These are phyloP conservation scores for Elegia similella DNA, from an alignment of 2,888 invertebrate species.

Conservation along the genomic window DNA sequence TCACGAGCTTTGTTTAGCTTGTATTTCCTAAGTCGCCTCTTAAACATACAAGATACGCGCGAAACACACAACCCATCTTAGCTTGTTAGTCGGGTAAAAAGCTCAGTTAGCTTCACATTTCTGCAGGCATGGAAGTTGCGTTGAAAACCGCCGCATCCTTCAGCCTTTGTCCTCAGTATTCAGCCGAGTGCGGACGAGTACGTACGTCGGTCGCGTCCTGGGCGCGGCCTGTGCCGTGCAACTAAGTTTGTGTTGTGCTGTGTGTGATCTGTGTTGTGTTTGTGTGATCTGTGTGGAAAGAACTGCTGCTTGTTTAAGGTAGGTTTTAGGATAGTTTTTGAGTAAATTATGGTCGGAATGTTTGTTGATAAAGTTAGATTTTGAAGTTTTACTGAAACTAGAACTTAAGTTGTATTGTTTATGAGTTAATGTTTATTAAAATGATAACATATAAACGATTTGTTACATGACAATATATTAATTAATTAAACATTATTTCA, in stretches of 20 bases:
- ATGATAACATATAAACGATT: too few species aligned
- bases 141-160: not conserved
- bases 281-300: not conserved
- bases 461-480: too few species aligned
- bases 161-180: not conserved
- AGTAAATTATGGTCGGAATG: not conserved
- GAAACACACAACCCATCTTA: too few species aligned
- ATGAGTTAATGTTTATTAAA: too few species aligned
- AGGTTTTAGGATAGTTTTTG: not conserved
- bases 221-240: not conserved
- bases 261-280: constrained; percentile 4
- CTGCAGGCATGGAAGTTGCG: not conserved
- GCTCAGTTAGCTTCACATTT: too few species aligned
- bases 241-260: constrained; percentile 2
- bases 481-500: too few species aligned
- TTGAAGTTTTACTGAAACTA: not conserved
- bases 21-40: too few species aligned
- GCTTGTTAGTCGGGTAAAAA: too few species aligned
- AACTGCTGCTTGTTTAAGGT: not conserved
- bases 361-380: not conserved
- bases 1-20: too few species aligned
- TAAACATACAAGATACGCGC: too few species aligned
- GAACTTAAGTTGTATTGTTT: too few species aligned
- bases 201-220: not conserved
- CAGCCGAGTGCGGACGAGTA: not conserved